phyloP scores from a whole-genome alignment of 2,888 invertebrate species.

The Cataglyphis rosenhaueri region DNA sequence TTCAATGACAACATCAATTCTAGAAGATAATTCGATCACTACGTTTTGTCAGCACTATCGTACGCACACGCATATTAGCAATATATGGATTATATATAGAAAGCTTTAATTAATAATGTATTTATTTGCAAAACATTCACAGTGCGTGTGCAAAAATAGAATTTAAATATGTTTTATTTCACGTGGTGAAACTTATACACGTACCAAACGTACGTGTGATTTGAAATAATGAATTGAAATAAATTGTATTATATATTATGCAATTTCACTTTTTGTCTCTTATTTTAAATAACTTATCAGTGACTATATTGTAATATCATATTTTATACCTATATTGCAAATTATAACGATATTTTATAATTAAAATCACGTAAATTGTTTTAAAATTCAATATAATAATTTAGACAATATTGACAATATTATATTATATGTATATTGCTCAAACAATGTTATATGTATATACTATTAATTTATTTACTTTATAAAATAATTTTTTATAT shows the following conservation, averaged over 20 bases:
- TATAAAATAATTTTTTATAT: background rate
- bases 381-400: constrained; percentile 12
- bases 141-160: background rate
- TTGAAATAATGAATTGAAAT: background rate
- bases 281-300: constrained; percentile 9
- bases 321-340: background rate
- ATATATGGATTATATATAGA: background rate
- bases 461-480: constrained; percentile 6
- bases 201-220: background rate
- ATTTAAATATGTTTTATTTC: background rate
- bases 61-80: background rate
- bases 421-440: too few species aligned
- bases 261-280: background rate
- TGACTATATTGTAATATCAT: constrained; percentile 1
- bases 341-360: background rate
- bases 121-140: constrained; percentile 20
- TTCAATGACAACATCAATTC: constrained; percentile 43
- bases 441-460: background rate
- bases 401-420: background rate
- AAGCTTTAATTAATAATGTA: background rate
- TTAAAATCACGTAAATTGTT: background rate
- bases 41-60: constrained; percentile 2
- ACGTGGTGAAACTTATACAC: background rate
- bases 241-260: constrained; percentile 1
- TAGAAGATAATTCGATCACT: constrained; percentile 29